Percentiles rank a stretch among this genome's conserved stretches.
Conservation (phyloP, 2,888 invertebrate species). For the Ctena decussata region DNA sequence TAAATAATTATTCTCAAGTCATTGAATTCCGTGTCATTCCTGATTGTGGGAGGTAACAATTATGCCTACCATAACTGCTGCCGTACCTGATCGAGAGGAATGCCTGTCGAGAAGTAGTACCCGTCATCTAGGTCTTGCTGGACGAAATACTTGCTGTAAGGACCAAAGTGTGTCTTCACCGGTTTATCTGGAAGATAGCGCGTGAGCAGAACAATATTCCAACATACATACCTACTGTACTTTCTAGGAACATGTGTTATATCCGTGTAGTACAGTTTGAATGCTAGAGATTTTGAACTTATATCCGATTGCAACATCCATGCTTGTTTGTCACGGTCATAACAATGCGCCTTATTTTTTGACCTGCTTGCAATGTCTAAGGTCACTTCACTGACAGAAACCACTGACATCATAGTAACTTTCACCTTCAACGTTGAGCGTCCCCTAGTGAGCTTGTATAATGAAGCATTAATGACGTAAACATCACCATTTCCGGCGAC, state of each 20-base stretch:
- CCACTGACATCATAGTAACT: conserved; percentile 92
- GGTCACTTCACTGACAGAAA: conserved; percentile 90
- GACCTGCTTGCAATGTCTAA: conserved; percentile 78
- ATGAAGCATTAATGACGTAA: conserved; percentile 77
- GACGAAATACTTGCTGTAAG: conserved; percentile 93
- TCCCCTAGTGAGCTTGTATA: conserved; percentile 76
- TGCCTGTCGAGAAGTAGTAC: conserved; percentile 93
- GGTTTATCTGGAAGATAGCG: conserved; percentile 87
- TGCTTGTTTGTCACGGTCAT: conserved; percentile 93
- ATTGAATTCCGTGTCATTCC: too few species aligned
- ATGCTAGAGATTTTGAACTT: conserved; percentile 92
- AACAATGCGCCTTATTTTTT: conserved; percentile 88
- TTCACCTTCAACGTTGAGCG: conserved; percentile 89
- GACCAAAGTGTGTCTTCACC: conserved; percentile 91
- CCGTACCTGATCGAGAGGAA: conserved; percentile 91
- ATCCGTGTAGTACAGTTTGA: conserved; percentile 89
- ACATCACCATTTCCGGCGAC: conserved; percentile 81
- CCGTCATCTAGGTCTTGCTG: conserved; percentile 93
- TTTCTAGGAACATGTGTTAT: conserved; percentile 91
- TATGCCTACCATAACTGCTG: too few species aligned
- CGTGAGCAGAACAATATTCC: conserved; percentile 82
- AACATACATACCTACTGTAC: conserved; percentile 89
- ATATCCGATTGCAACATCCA: conserved; percentile 92
- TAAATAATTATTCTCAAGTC: too few species aligned
- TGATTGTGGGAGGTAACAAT: too few species aligned